A percentile compares a stretch with the other conserved stretches of the same genome.
phyloP scores from a whole-genome alignment of 2,113 vertebrate species.

The Euleptes europaea region DNA sequence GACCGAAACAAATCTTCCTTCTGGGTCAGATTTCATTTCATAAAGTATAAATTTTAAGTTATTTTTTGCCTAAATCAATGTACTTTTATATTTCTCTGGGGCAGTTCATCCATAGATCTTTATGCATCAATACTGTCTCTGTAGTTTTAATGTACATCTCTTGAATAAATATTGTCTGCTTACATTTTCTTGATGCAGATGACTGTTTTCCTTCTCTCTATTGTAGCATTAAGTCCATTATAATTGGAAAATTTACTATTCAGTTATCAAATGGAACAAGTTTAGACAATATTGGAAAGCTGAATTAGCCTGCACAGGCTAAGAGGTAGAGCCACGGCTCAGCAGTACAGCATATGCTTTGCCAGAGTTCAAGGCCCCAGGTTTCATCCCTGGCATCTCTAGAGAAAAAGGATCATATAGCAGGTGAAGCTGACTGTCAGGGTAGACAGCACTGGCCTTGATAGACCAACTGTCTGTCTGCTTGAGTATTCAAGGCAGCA shows the following conservation, averaged over 20 bases:
- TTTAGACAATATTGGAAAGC: background rate
- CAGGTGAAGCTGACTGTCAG: too few relatives aligned
- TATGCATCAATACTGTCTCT: background rate
- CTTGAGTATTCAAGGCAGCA: too few relatives aligned
- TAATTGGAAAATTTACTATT: background rate
- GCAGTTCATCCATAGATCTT: background rate
- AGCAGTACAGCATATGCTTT: too few relatives aligned
- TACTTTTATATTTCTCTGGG: background rate
- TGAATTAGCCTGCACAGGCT: background rate
- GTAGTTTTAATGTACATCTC: background rate
- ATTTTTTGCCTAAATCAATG: conserved; percentile 1
- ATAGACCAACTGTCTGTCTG: too few relatives aligned
- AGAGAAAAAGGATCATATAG: too few relatives aligned
- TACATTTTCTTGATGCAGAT: background rate
- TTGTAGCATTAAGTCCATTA: background rate
- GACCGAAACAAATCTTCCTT: background rate
- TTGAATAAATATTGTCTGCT: background rate
- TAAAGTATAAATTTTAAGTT: conserved; percentile 4
- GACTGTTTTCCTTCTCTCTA: background rate
- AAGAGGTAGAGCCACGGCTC: too few relatives aligned
- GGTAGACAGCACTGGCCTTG: too few relatives aligned
- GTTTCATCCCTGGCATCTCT: too few relatives aligned
- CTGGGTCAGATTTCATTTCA: conserved; percentile 7
- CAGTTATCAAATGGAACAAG: background rate
- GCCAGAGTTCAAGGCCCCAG: too few relatives aligned